Percentiles rank a stretch among this genome's conserved stretches.
Conservation (phyloP, 2,113 vertebrate species). For the Thunnus maccoyii region DNA sequence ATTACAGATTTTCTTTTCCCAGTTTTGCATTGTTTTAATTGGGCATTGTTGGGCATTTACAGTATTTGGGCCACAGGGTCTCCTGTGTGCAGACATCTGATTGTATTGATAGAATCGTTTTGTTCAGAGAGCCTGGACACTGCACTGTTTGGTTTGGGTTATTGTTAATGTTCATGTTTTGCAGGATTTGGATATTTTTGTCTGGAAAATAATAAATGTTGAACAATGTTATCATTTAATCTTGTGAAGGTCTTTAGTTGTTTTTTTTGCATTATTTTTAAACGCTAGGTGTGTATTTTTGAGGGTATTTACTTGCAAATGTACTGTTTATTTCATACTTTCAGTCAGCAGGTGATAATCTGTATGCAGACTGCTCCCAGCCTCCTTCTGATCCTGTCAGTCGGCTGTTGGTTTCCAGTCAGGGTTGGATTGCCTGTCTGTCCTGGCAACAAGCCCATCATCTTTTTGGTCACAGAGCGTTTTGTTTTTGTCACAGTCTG, state of each 20-base stretch:
- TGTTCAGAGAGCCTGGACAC: constrained; percentile 54
- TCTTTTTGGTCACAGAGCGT: constrained; percentile 58
- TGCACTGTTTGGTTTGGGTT: constrained; percentile 36
- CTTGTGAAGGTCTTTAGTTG: background rate
- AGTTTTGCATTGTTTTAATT: constrained; percentile 12
- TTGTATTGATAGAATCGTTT: constrained; percentile 29
- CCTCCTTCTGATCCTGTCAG: constrained; percentile 13
- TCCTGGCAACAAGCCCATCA: constrained; percentile 80
- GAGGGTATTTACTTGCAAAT: background rate
- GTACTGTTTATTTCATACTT: background rate
- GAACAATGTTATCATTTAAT: constrained; percentile 35
- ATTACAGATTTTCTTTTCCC: constrained; percentile 36
- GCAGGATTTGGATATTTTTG: constrained; percentile 35
- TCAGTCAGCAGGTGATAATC: background rate
- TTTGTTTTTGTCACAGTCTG: constrained; percentile 79
- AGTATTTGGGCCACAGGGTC: constrained; percentile 5
- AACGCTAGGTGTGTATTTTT: background rate
- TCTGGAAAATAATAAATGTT: constrained; percentile 63
- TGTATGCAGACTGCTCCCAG: constrained; percentile 2
- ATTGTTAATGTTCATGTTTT: constrained; percentile 31
- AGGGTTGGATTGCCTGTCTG: constrained; percentile 50
- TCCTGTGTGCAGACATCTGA: constrained; percentile 24
- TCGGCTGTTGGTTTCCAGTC: constrained; percentile 45
- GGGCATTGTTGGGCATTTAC: background rate
- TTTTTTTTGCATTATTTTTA: background rate